Percentiles rank a stretch among this genome's conserved stretches.
These are phyloP conservation scores for Paedocypris sp. DNA, from an alignment of 2,113 vertebrate species.

Conservation along the genomic window DNA sequence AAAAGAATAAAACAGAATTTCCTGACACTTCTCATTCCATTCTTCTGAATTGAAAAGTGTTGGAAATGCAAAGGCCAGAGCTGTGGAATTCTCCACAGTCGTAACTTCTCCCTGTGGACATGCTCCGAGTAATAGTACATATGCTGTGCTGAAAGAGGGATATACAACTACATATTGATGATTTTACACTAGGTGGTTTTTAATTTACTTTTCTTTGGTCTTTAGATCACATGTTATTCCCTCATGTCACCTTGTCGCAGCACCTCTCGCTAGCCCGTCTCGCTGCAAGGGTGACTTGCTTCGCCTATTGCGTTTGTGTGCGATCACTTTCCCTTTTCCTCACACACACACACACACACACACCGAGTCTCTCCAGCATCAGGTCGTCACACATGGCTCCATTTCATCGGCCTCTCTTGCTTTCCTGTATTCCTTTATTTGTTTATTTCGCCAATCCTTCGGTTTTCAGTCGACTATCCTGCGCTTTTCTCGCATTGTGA, in stretches of 20 bases:
- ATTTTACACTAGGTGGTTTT: constrained; percentile 48
- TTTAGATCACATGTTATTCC: constrained; percentile 35
- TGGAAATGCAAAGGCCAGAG: too few relatives aligned
- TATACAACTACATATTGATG: constrained; percentile 37
- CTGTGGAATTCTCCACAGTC: constrained; percentile 1
- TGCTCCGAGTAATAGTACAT: constrained; percentile 36
- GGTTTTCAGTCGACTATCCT: background rate
- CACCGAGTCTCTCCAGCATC: constrained; percentile 14
- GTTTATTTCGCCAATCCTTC: background rate
- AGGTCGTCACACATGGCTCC: constrained; percentile 32
- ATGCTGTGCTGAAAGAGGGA: constrained; percentile 30
- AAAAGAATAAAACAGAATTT: too few relatives aligned
- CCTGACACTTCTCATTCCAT: too few relatives aligned
- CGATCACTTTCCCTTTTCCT: background rate
- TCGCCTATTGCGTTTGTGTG: constrained; percentile 13
- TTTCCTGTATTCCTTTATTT: constrained; percentile 29
- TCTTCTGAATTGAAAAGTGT: too few relatives aligned
- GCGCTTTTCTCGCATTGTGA: background rate
- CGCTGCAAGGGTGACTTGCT: constrained; percentile 36
- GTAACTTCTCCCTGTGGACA: constrained; percentile 23
- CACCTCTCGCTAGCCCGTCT: constrained; percentile 26
- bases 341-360: constrained; percentile 18
- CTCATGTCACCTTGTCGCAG: constrained; percentile 35
- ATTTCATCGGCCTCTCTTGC: constrained; percentile 24
- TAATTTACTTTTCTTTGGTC: constrained; percentile 43